Percentiles rank a stretch among this genome's conserved stretches.
These are phyloP conservation scores for Synanthedon tipuliformis DNA, from an alignment of 2,888 invertebrate genomes.

Conservation along the genomic window DNA sequence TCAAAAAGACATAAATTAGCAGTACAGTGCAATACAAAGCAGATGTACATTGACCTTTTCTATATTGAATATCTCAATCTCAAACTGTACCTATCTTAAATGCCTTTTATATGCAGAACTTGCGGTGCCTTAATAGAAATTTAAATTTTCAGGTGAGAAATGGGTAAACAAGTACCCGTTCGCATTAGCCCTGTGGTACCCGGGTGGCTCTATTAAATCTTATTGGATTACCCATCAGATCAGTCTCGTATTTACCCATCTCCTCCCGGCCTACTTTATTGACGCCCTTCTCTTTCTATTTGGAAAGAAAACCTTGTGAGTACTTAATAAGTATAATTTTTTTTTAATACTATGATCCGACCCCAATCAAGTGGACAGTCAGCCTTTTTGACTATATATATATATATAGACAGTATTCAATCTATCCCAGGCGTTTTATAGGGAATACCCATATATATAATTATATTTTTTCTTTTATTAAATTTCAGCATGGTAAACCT, in stretches of 20 bases:
- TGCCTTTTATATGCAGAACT: not conserved
- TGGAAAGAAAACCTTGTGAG: slow-evolving; percentile 84
- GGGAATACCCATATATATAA: not conserved
- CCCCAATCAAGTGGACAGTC: no score
- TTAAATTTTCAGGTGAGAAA: slow-evolving; percentile 46
- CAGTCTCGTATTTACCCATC: slow-evolving; percentile 77
- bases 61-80: no score
- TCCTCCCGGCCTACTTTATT: slow-evolving; percentile 81
- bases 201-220: slow-evolving; percentile 78
- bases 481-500: slow-evolving; percentile 73
- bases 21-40: no score
- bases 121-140: not conserved
- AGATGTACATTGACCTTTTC: no score
- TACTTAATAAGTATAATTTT: no score
- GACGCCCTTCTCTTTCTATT: slow-evolving; percentile 76
- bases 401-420: no score
- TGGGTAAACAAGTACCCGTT: slow-evolving; percentile 77
- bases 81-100: not conserved
- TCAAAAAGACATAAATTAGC: no score
- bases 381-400: no score
- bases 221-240: slow-evolving; percentile 75
- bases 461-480: not conserved
- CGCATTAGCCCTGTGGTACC: slow-evolving; percentile 81
- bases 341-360: no score
- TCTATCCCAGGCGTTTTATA: no score